Conservation (phyloP, 2,888 invertebrate species). For the Rhyacophila evoluta region DNA sequence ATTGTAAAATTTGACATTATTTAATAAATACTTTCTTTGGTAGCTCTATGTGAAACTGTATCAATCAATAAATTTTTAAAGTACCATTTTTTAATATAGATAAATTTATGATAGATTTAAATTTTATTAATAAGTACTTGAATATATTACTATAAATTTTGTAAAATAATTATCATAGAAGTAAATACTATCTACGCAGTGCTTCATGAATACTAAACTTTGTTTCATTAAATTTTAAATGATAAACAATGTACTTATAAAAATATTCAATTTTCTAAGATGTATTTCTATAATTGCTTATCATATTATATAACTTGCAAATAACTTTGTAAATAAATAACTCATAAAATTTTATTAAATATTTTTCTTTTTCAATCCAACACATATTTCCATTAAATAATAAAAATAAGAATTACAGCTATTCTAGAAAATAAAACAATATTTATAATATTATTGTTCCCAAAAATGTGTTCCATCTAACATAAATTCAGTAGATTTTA, state of each 20-base stretch:
- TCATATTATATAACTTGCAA: conserved; percentile 27
- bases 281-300: conserved; percentile 34
- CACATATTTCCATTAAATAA: too few relatives aligned
- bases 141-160: neutral
- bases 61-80: too few relatives aligned
- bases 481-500: too few relatives aligned
- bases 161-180: neutral
- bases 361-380: too few relatives aligned
- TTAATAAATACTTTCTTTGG: too few relatives aligned
- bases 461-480: too few relatives aligned
- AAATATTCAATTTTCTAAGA: conserved; percentile 15
- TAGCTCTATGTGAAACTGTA: too few relatives aligned
- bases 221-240: neutral
- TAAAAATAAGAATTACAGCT: too few relatives aligned
- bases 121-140: neutral
- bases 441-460: too few relatives aligned
- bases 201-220: neutral
- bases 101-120: neutral
- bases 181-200: neutral
- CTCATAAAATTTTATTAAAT: neutral
- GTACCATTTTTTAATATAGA: neutral
- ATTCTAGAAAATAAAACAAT: too few relatives aligned
- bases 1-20: too few relatives aligned
- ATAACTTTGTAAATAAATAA: conserved; percentile 37
- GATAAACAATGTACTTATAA: conserved; percentile 10